Percentiles rank a stretch among this genome's conserved stretches.
phyloP scores from a whole-genome alignment of 2,113 vertebrate species.

The Pseudopodoces humilis region DNA sequence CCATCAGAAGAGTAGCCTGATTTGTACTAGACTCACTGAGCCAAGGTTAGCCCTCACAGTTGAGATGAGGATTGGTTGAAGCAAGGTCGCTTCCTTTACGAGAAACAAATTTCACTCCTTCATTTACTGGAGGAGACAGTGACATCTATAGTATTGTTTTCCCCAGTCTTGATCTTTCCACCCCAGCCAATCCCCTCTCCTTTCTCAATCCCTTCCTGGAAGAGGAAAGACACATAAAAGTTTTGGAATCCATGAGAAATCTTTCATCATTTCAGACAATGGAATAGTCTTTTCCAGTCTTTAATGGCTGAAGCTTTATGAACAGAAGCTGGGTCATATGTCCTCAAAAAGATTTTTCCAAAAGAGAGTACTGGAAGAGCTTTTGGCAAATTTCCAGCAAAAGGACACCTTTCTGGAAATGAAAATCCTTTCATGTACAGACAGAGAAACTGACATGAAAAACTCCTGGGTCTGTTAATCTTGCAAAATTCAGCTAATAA shows the following conservation, averaged over 20 bases:
- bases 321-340: neutral
- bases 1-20: neutral
- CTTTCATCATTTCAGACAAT: neutral
- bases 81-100: neutral
- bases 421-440: neutral
- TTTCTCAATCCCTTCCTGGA: neutral
- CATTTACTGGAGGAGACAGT: neutral
- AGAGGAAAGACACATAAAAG: neutral
- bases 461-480: neutral
- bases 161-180: neutral
- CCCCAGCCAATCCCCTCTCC: neutral
- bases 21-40: neutral
- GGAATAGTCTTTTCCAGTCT: neutral
- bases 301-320: neutral
- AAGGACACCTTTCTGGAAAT: neutral
- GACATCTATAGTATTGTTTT: neutral
- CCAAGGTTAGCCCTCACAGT: neutral
- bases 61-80: neutral
- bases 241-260: neutral
- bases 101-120: neutral
- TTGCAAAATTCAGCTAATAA: neutral
- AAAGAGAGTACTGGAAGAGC: neutral
- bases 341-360: neutral
- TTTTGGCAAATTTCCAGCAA: neutral
- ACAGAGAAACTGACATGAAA: neutral